Base-by-base conservation (phyloP, 2,113 vertebrate species). In the Amia ocellicauda region DNA sequence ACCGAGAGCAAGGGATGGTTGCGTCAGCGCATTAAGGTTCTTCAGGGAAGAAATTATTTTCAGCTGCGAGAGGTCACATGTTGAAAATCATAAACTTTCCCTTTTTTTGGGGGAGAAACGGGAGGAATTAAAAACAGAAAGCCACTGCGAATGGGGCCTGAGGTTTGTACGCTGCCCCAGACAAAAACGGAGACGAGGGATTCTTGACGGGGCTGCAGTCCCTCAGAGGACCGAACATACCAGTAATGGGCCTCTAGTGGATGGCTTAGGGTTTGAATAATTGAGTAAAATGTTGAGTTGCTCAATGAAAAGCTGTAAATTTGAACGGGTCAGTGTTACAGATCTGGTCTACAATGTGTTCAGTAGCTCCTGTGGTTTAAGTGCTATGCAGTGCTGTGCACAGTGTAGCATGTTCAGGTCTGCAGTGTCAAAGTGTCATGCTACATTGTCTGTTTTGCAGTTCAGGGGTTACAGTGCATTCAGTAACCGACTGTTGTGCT, bases 61-160 rank as follows among this genome's bases (percentile, higher is more conserved):
- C 85, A 90, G 83, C 82, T 90, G 85, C 80, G 77, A 85, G 66
- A 77, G 79, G 79, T 85, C 81, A 85, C 81, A 79, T 85, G 83
- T 83, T 85, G 74, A 74, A 74, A 74, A 81, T 83, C 77, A 79
- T 78, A 72, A 78, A 78, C 67, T 24, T 56, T 47, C 54, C 57
- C n/a, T 51, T 58, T 66, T 74, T 67, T 71, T 69, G 65, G 55
- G 52, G 51, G 68, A 59, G 65, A 82, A 82, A 76, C 60, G 31
- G 60, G 66, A 61, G 27, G 58, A 57, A 60, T 19, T 27, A 20
- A 57, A 51, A 57, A 28, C 23, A 24, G 42, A 40, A 36, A 11
- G 11, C 31, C 11, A 11, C 31, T 36, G 31, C 11, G 31, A 36
- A 11, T 36, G 31, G 31, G 31, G 2, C 31, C 31, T 36, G 31